Conservation (phyloP, 2,888 invertebrate genomes). For the Torymus tubicola region DNA sequence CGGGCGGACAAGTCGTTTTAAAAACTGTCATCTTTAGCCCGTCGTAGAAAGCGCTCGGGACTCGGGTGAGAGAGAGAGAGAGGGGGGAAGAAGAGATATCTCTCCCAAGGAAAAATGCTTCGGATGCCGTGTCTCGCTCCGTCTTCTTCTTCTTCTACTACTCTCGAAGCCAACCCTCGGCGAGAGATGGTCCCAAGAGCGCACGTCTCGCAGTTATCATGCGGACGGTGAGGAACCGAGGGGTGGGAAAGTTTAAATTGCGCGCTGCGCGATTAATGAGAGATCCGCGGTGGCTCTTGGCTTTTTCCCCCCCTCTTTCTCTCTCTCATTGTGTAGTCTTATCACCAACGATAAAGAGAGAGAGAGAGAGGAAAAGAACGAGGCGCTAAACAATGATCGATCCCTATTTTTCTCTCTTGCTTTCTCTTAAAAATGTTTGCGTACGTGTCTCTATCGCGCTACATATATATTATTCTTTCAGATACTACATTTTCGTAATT, state of each 20-base stretch:
- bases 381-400: slow-evolving; percentile 34
- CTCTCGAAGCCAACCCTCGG: neutral
- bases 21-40: slow-evolving; percentile 58
- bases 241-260: slow-evolving; percentile 49
- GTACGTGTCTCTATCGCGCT: too few species aligned
- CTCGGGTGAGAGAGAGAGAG: slow-evolving; percentile 24
- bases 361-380: neutral
- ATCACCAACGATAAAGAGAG: neutral
- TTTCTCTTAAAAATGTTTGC: too few species aligned
- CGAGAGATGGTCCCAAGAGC: slow-evolving; percentile 9
- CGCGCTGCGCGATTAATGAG: slow-evolving; percentile 48
- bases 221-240: neutral
- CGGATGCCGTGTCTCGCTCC: neutral
- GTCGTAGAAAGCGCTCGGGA: slow-evolving; percentile 9
- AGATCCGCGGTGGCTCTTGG: slow-evolving; percentile 6
- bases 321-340: neutral
- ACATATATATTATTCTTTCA: too few species aligned
- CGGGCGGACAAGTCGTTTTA: slow-evolving; percentile 52
- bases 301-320: neutral
- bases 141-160: neutral
- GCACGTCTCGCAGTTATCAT: slow-evolving; percentile 42
- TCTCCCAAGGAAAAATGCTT: neutral
- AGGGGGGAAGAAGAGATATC: neutral
- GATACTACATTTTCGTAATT: too few species aligned
- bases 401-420: neutral